Conservation (phyloP, 2,113 vertebrate genomes). For the Caloenas nicobarica region DNA sequence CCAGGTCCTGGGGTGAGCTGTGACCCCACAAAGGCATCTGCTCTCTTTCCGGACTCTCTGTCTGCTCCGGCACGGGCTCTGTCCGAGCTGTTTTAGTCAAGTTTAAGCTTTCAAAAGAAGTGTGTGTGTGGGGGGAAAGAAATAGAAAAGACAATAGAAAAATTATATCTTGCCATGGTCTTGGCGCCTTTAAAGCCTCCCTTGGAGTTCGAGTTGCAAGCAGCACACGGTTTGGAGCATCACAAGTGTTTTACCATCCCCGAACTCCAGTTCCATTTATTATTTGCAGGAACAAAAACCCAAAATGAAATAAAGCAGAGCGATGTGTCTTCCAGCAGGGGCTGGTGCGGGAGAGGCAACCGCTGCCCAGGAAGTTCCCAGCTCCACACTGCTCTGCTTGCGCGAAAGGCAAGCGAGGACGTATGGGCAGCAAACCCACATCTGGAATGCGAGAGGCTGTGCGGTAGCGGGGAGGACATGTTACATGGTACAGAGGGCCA, state of each 20-base stretch:
- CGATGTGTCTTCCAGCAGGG: neutral
- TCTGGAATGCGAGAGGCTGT: constrained; percentile 18
- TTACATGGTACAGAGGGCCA: neutral
- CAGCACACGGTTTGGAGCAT: neutral
- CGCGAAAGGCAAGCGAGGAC: neutral
- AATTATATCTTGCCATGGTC: neutral
- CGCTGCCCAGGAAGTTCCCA: neutral
- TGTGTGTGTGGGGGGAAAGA: fast-evolving
- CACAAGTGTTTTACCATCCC: neutral
- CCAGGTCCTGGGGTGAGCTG: neutral
- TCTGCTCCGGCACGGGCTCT: neutral
- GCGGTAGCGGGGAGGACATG: neutral
- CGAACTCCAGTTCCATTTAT: neutral
- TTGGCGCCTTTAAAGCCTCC: neutral
- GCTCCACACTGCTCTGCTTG: neutral
- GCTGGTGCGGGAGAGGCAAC: neutral
- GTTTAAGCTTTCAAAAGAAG: constrained; percentile 8
- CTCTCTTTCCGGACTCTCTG: neutral
- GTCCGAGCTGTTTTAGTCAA: neutral
- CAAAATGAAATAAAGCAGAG: neutral
- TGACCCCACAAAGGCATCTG: neutral
- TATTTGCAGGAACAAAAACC: neutral
- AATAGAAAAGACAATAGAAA: constrained; percentile 25
- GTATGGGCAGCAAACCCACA: neutral
- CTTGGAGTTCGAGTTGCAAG: neutral